Conservation (phyloP, 2,888 invertebrate genomes). For the Philopedon plagiatum region DNA sequence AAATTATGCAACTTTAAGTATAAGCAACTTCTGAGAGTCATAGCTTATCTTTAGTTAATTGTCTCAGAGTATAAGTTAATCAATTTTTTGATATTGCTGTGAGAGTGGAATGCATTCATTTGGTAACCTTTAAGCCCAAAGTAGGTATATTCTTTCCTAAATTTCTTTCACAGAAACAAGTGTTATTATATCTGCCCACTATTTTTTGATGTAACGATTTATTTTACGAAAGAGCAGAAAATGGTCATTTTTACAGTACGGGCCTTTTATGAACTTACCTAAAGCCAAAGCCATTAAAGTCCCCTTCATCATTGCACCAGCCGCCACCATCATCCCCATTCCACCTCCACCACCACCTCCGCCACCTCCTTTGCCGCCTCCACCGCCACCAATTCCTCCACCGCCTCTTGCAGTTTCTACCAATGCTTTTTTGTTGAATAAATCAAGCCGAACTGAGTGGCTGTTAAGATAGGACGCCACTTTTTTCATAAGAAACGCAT, state of each 20-base stretch:
- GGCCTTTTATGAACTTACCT: conserved; percentile 25
- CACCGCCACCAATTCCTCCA: conserved; percentile 63
- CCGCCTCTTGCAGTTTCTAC: conserved; percentile 66
- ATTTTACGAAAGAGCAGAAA: conserved; percentile 4
- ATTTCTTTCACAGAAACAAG: too few species aligned
- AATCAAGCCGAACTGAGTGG: conserved; percentile 80
- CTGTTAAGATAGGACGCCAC: conserved; percentile 80
- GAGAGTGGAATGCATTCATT: too few species aligned
- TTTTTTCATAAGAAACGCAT: conserved; percentile 81
- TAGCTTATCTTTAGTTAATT: too few species aligned
- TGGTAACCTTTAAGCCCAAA: too few species aligned
- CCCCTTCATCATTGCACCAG: conserved; percentile 76
- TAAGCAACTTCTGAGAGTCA: too few species aligned
- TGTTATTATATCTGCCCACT: too few species aligned
- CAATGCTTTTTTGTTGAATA: conserved; percentile 75
- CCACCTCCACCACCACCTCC: conserved; percentile 72
- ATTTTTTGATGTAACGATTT: too few species aligned
- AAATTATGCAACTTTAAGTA: too few species aligned
- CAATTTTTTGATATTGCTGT: too few species aligned
- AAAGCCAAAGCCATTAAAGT: conserved; percentile 78
- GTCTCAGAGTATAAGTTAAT: too few species aligned
- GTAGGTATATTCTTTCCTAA: too few species aligned
- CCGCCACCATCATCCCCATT: conserved; percentile 66
- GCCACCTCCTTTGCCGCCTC: conserved; percentile 68
- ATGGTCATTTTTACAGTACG: background rate